Conservation (phyloP, 2,888 invertebrate genomes). For the Drosophila nr. medialis region DNA sequence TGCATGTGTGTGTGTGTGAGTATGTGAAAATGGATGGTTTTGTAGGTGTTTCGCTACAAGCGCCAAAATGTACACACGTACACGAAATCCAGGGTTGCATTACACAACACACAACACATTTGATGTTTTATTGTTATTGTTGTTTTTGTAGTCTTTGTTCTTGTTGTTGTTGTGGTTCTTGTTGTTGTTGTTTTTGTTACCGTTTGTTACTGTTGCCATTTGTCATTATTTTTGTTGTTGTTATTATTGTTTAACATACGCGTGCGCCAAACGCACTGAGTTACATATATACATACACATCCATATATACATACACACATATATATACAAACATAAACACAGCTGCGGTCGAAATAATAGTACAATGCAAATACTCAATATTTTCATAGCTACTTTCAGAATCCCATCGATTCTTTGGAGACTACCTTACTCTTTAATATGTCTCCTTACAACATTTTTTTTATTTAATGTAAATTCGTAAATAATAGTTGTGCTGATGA, state of each 20-base stretch:
- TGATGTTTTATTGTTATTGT: constrained; percentile 57
- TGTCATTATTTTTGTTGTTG: constrained; percentile 34
- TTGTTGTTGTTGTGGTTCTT: constrained; percentile 23
- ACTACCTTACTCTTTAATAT: neutral
- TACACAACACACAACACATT: constrained; percentile 81
- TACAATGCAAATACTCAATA: neutral
- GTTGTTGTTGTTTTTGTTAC: constrained; percentile 13
- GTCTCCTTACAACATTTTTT: neutral
- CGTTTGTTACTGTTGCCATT: constrained; percentile 31
- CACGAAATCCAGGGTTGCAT: constrained; percentile 84
- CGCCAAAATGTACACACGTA: constrained; percentile 81
- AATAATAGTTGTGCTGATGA: neutral
- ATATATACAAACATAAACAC: neutral
- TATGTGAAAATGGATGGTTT: constrained; percentile 39
- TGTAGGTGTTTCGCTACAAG: constrained; percentile 72
- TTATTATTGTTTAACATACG: constrained; percentile 61
- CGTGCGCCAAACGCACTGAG: constrained; percentile 69
- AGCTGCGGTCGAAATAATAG: neutral
- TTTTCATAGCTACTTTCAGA: neutral
- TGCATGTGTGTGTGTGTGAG: constrained; percentile 29
- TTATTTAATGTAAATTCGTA: neutral
- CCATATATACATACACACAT: neutral
- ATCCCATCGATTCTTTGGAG: neutral
- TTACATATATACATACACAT: constrained; percentile 27
- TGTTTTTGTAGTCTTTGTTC: constrained; percentile 30